Percentiles rank a stretch among this genome's conserved stretches.
These are phyloP conservation scores for Hemitrygon akajei DNA, from an alignment of 2,797 vertebrate genomes.

Conservation along the genomic window DNA sequence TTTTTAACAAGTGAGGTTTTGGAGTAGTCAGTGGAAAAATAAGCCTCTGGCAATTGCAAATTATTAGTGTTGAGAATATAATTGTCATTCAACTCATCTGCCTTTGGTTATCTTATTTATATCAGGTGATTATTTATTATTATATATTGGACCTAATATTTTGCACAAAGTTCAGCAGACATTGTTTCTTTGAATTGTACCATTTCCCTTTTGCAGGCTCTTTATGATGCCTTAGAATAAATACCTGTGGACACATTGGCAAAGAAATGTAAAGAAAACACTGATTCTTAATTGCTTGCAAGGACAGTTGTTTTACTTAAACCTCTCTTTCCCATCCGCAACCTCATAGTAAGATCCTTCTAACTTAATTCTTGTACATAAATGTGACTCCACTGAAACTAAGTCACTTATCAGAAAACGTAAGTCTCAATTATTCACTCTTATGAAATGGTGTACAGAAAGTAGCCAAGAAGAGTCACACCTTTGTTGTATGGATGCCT, in stretches of 20 bases:
- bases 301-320: background rate
- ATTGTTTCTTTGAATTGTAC: background rate
- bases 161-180: background rate
- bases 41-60: background rate
- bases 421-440: background rate
- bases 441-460: background rate
- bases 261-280: background rate
- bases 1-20: too few relatives aligned
- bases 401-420: background rate
- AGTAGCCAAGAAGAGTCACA: background rate
- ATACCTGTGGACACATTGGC: background rate
- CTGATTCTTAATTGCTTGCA: background rate
- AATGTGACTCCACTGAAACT: background rate
- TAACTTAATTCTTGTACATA: background rate
- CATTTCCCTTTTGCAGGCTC: background rate
- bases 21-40: too few relatives aligned
- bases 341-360: background rate
- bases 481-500: background rate
- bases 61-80: background rate
- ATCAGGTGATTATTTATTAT: background rate
- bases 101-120: background rate
- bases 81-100: background rate
- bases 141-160: background rate
- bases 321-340: background rate
- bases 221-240: background rate